Evolutionary conservation across 2,888 invertebrate species (phyloP), one percentile per base, ranked within the genome.

Genomic region (Drosophila nigritarsus): DNA sequence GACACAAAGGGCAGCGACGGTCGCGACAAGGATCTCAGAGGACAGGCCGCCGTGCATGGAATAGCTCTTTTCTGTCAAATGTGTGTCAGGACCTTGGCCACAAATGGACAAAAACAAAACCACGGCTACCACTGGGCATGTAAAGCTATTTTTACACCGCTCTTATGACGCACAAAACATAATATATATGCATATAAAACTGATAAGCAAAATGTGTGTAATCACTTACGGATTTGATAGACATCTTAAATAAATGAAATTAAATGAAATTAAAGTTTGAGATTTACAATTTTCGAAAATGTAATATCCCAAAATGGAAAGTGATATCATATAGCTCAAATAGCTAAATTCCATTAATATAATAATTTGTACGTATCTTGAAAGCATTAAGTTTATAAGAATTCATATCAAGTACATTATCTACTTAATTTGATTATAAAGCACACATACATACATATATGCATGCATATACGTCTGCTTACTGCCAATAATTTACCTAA

Each of bases 71-170:
- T 59, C 65, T 69, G 75, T 77, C 77, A 70, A 84, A 82, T 87
- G 80, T 84, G 72, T 84, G 83, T 85, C 85, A 85, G 70, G 85
- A 74, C 87, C 83, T 82, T 82, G 77, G 65, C 75, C 85, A 87
- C 74, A 65, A 67, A 70, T 68, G 69, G 34, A 64, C 76, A 53
- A 70, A 50, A 56, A 34, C 55, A 42, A 62, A 66, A 48, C 48
- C 62, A 63, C 51, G 34, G 55, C 54, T 24, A 48, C 50, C 45
- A 45, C 45, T 45, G 20, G 20, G 15, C 45, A 45, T 45, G 2
- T 4, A 15, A 15, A 15, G 45, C 45, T 55, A 67, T 58, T 69
- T 58, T 36, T 45, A 45, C 24, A 24, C 24, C 45, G 45, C 56
- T 49, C 29, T 34, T 63, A 70, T 70, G 61, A 74, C 60, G 69